Evolutionary conservation across 1,140 invertebrate species (phyloP).

Genomic region (Caerostris extrusa): DNA sequence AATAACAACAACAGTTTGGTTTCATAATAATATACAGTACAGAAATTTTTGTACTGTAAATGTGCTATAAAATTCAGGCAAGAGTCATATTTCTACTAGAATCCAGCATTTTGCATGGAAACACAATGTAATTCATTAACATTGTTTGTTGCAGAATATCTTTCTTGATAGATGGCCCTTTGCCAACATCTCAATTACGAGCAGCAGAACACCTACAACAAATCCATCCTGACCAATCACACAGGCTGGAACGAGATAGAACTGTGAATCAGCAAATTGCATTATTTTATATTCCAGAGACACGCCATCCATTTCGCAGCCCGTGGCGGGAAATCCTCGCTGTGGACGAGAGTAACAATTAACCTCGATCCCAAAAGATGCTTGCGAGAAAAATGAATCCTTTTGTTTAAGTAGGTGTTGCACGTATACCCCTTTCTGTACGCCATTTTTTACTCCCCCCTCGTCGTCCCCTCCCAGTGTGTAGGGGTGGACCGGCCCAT

Average conservation of each 20-base stretch:
- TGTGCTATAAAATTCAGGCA: no score
- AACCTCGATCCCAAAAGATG: slow-evolving; percentile 55
- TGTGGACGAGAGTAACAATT: slow-evolving; percentile 56
- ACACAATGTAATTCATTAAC: no score
- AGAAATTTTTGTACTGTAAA: no score
- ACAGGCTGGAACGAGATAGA: not conserved
- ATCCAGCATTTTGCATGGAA: no score
- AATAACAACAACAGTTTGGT: no score
- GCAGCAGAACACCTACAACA: not conserved
- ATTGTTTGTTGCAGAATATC: no score
- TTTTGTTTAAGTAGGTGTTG: slow-evolving; percentile 62
- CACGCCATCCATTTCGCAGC: not conserved
- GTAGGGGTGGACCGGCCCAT: slow-evolving; percentile 54
- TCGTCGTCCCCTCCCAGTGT: not conserved
- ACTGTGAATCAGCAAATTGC: not conserved
- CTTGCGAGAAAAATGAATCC: slow-evolving; percentile 21
- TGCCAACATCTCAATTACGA: no score
- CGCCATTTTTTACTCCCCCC: not conserved
- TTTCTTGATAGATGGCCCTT: no score
- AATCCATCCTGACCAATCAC: not conserved
- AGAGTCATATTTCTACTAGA: no score
- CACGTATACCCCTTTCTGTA: slow-evolving; percentile 23
- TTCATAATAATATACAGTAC: no score
- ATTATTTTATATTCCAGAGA: slow-evolving; percentile 7
- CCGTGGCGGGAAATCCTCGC: not conserved